phyloP scores from a whole-genome alignment of 2,797 vertebrate genomes.

The Microctenopoma stevenorrisi region DNA sequence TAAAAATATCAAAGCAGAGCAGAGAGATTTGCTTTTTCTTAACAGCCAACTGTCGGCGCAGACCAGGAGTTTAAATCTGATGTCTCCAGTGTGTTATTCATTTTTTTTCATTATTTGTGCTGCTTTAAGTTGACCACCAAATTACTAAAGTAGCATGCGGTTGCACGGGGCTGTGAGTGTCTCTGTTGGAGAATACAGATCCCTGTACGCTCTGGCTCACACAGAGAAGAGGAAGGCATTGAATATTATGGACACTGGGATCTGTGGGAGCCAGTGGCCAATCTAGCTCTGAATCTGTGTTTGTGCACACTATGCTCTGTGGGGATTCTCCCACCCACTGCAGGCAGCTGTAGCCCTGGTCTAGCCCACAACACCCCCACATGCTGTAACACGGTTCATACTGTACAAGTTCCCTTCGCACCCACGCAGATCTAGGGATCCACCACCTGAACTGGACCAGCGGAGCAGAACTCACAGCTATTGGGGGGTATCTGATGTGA shows the following conservation, averaged over 20 bases:
- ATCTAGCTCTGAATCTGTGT: conserved; percentile 56
- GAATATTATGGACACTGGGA: conserved; percentile 36
- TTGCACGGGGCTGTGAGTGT: conserved; percentile 33
- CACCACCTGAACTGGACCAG: conserved; percentile 57
- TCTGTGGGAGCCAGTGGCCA: conserved; percentile 54
- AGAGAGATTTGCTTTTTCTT: conserved; percentile 24
- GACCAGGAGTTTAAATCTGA: conserved; percentile 33
- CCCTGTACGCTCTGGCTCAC: conserved; percentile 17
- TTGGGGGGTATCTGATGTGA: conserved; percentile 54
- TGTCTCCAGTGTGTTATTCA: conserved; percentile 34
- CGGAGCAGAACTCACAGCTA: conserved; percentile 49
- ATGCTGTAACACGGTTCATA: conserved; percentile 72
- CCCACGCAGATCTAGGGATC: conserved; percentile 55
- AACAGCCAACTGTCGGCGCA: conserved; percentile 29
- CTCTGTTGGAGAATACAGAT: conserved; percentile 19
- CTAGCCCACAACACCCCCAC: conserved; percentile 70
- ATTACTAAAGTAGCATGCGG: conserved; percentile 46
- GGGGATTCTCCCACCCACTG: conserved; percentile 76
- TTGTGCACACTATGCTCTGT: conserved; percentile 74
- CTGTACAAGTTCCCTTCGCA: conserved; percentile 67
- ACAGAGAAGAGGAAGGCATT: conserved; percentile 17
- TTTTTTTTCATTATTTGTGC: conserved; percentile 25
- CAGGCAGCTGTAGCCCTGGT: conserved; percentile 69
- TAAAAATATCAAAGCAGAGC: conserved; percentile 25
- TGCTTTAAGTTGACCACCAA: conserved; percentile 37